Conservation (phyloP, 2,888 invertebrate species). For the Globia sparganii region DNA sequence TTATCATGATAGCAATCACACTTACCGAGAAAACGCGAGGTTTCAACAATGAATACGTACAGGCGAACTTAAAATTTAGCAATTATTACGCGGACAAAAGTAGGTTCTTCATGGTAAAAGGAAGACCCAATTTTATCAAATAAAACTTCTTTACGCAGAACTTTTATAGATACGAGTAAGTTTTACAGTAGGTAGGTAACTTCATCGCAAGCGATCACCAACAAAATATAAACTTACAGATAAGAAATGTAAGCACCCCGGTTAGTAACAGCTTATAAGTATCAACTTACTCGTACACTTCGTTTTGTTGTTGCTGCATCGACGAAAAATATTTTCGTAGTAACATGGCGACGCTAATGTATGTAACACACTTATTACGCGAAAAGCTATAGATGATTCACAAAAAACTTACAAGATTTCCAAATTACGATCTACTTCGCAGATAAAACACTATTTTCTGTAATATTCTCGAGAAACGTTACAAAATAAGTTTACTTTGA, state of each 20-base stretch:
- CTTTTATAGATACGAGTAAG: background rate
- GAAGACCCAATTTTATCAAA: background rate
- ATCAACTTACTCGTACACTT: constrained; percentile 67
- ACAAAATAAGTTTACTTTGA: background rate
- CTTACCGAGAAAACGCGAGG: background rate
- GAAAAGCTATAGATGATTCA: background rate
- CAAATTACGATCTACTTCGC: background rate
- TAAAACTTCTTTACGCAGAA: background rate
- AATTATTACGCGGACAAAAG: background rate
- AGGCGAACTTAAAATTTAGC: background rate
- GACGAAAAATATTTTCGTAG: constrained; percentile 79
- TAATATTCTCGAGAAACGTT: background rate
- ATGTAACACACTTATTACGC: constrained; percentile 9
- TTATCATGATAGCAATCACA: rapidly evolving
- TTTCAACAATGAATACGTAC: background rate
- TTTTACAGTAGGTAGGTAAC: background rate
- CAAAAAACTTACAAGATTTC: constrained; percentile 1
- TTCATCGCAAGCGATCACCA: background rate
- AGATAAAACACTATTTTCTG: background rate
- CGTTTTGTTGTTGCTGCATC: constrained; percentile 68
- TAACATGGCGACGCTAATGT: constrained; percentile 62
- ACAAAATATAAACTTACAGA: constrained; percentile 10
- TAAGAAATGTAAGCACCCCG: background rate
- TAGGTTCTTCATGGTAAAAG: background rate
- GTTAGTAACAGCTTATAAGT: constrained; percentile 14